Evolutionary conservation across 1,140 invertebrate genomes (phyloP).

Genomic region (Eriosoma lanigerum): DNA sequence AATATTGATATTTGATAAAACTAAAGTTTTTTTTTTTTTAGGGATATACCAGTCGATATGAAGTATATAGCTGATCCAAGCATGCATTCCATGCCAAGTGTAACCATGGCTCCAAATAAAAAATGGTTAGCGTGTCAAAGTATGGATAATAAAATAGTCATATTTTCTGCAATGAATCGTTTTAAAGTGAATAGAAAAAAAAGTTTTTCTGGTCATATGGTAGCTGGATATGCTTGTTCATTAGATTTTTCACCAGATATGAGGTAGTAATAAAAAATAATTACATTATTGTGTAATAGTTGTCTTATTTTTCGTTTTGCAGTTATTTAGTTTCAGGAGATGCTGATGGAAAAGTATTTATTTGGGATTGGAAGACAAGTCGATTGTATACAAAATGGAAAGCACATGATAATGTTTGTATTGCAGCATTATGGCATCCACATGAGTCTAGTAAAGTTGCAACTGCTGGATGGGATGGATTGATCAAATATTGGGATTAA

Average conservation of each 20-base stretch:
- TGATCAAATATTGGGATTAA: slow-evolving; percentile 99
- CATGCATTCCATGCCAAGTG: slow-evolving; percentile 99
- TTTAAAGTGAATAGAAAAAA: slow-evolving; percentile 98
- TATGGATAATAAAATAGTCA: slow-evolving; percentile 99
- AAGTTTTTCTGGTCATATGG: slow-evolving; percentile 98
- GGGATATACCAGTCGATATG: slow-evolving; percentile 99
- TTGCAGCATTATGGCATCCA: slow-evolving; percentile 94
- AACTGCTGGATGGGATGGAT: slow-evolving; percentile 96
- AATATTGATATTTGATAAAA: too few relatives aligned
- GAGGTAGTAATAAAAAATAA: slow-evolving; percentile 66
- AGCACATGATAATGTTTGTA: slow-evolving; percentile 97
- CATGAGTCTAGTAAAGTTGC: slow-evolving; percentile 96
- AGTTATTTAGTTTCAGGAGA: slow-evolving; percentile 98
- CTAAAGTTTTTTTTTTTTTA: too few relatives aligned
- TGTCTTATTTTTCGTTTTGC: slow-evolving; percentile 58
- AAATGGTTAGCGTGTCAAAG: slow-evolving; percentile 99
- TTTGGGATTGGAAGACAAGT: slow-evolving; percentile 99
- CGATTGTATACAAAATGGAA: slow-evolving; percentile 98
- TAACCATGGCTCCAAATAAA: slow-evolving; percentile 91
- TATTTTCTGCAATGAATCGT: slow-evolving; percentile 94
- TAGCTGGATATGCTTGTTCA: slow-evolving; percentile 96
- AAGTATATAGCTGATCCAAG: slow-evolving; percentile 99
- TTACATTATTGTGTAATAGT: neutral
- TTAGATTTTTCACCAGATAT: slow-evolving; percentile 98
- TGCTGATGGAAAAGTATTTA: slow-evolving; percentile 96